Conservation (phyloP, 2,888 invertebrate genomes). For the Dendrolimus pini region DNA sequence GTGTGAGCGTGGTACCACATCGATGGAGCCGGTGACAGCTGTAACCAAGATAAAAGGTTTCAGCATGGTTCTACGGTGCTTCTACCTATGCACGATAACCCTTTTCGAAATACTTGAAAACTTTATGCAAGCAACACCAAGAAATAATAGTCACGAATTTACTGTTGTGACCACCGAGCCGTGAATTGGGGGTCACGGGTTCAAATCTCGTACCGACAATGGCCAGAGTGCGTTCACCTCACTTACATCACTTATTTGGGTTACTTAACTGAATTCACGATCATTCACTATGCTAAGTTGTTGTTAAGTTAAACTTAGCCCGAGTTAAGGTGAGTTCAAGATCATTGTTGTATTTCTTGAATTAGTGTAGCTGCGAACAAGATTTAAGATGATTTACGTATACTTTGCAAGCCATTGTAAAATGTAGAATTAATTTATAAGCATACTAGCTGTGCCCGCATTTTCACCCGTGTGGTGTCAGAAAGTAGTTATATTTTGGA, state of each 20-base stretch:
- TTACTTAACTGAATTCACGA: conserved; percentile 20
- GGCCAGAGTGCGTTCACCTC: conserved; percentile 30
- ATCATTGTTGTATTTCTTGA: neutral
- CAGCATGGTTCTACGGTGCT: too few species aligned
- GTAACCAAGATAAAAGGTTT: too few species aligned
- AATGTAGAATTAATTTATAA: too few species aligned
- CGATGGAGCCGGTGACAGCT: too few species aligned
- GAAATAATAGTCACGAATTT: neutral
- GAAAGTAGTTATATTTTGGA: too few species aligned
- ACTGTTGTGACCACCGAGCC: conserved; percentile 27
- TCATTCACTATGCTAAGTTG: neutral
- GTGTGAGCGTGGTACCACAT: too few species aligned
- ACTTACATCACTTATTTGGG: conserved; percentile 39
- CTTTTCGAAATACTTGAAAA: neutral
- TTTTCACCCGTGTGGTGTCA: too few species aligned
- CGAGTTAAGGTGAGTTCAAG: neutral
- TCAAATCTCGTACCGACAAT: conserved; percentile 30
- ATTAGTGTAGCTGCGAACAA: too few species aligned
- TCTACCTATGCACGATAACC: neutral
- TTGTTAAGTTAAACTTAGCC: neutral
- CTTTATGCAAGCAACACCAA: neutral
- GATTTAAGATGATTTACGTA: too few species aligned
- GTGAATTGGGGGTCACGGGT: conserved; percentile 44
- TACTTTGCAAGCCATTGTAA: too few species aligned
- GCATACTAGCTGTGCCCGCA: too few species aligned